Percentiles rank a stretch among this genome's conserved stretches.
phyloP scores from a whole-genome alignment of 2,888 invertebrate genomes.

The Amblyteles armatorius region DNA sequence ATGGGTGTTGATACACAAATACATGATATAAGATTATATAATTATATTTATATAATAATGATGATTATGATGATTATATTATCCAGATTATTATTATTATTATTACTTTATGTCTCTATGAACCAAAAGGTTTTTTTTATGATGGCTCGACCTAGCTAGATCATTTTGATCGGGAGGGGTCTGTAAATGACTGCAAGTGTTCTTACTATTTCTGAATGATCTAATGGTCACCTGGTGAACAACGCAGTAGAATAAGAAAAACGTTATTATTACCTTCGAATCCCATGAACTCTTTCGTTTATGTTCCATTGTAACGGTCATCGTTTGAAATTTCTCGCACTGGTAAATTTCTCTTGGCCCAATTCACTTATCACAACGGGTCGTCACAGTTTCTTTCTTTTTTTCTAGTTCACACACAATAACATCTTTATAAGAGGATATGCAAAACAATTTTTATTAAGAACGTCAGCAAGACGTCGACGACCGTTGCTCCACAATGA shows the following conservation, averaged over 20 bases:
- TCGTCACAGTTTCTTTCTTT: conserved; percentile 30
- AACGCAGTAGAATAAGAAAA: conserved; percentile 5
- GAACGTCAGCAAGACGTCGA: neutral
- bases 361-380: conserved; percentile 42
- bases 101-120: no score
- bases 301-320: conserved; percentile 86
- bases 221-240: conserved; percentile 2
- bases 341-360: conserved; percentile 28
- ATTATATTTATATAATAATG: no score
- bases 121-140: no score
- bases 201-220: neutral
- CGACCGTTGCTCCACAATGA: neutral
- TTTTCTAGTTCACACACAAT: conserved; percentile 12
- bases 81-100: no score
- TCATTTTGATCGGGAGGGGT: neutral
- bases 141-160: no score
- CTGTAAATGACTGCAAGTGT: neutral
- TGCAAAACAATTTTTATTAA: conserved; percentile 25
- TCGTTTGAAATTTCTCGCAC: conserved; percentile 70
- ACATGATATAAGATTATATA: no score
- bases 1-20: no score
- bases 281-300: conserved; percentile 86
- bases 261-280: conserved; percentile 85
- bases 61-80: no score
- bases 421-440: neutral